Percentiles rank a stretch among this genome's conserved stretches.
Evolutionary conservation across 1,140 invertebrate genomes (phyloP).

Genomic region (Oncopeltus fasciatus): DNA sequence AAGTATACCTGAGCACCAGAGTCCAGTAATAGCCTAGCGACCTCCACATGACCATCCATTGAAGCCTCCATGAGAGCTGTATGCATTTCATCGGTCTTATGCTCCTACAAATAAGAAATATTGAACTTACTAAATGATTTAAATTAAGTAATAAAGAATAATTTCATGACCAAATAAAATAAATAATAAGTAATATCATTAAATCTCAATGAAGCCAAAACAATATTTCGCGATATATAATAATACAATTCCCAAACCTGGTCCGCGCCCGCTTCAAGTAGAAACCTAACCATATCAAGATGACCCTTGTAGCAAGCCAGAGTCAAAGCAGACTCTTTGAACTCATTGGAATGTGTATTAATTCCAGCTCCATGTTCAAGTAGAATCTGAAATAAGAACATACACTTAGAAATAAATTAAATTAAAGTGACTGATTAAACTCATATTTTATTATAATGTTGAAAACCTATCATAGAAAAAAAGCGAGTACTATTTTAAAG

Average conservation of each 20-base stretch:
- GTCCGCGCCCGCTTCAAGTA: constrained; percentile 85
- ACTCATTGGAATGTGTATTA: constrained; percentile 97
- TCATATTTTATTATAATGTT: no score
- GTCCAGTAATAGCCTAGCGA: constrained; percentile 72
- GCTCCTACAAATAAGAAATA: constrained; percentile 43
- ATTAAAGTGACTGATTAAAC: no score
- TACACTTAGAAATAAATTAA: not conserved
- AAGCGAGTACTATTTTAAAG: no score
- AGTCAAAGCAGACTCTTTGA: constrained; percentile 89
- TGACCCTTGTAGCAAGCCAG: constrained; percentile 97
- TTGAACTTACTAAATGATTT: not conserved
- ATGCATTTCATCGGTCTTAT: constrained; percentile 99
- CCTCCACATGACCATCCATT: constrained; percentile 98
- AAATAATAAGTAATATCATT: no score
- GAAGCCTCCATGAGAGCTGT: constrained; percentile 98
- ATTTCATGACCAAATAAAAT: no score
- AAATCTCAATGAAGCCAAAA: no score
- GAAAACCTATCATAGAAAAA: no score
- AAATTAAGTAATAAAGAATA: no score
- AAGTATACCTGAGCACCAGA: constrained; percentile 78
- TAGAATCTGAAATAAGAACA: constrained; percentile 44
- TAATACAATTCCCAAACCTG: no score
- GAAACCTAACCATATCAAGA: constrained; percentile 90
- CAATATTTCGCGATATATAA: no score
- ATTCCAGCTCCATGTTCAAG: constrained; percentile 87